Base-by-base conservation (phyloP, 2,888 invertebrate species). In the Macrophya annulata region DNA sequence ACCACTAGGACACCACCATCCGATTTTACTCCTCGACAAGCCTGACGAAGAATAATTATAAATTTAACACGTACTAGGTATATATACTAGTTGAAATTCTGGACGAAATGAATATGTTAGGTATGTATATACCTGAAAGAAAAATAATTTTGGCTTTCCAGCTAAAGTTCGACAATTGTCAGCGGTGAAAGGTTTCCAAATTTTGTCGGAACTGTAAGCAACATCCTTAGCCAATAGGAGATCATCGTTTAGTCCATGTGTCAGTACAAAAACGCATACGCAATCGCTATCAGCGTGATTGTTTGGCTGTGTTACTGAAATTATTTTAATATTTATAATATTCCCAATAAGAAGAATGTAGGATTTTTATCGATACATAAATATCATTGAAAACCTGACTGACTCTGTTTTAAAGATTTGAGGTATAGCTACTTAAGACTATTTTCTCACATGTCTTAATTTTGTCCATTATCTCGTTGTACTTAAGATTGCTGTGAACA, bases 81-180 rank as follows among this genome's bases (percentile, higher is more conserved):
- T 31, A 3, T 31, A 31, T 31, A 31, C 31, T 31, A 1, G 31
- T 31, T 31, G 31, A 31, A 31, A 31, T 31, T 31, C 31, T 1
- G 31, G 31, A 31, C 3, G 1, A 48, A 48, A 15, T 21, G 21
- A 31, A 62, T 25, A n/a, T n/a, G n/a, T n/a, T 12, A 48, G 1
- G 3, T 48, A 17, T 17, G 62, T 87, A n/a, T n/a, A n/a, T 90
- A 95, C 95, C 94, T 96, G 96, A 85, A 96, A 94, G 86, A 96
- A 95, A 90, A 96, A 96, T 4, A 96, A 86, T 89, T 96, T 96
- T 9, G 96, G 96, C 89, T 96, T 96, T 62, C 95, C 96, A 76
- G 94, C 94, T 15, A 96, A 92, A 4, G 94, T 90, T 62, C 89
- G 90, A 88, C 95, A 95, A 25, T 90, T 93, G 84, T 95, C 94